Evolutionary conservation across 2,888 invertebrate genomes (phyloP), one percentile per base, ranked within the genome.

Genomic region (Drepana falcataria): DNA sequence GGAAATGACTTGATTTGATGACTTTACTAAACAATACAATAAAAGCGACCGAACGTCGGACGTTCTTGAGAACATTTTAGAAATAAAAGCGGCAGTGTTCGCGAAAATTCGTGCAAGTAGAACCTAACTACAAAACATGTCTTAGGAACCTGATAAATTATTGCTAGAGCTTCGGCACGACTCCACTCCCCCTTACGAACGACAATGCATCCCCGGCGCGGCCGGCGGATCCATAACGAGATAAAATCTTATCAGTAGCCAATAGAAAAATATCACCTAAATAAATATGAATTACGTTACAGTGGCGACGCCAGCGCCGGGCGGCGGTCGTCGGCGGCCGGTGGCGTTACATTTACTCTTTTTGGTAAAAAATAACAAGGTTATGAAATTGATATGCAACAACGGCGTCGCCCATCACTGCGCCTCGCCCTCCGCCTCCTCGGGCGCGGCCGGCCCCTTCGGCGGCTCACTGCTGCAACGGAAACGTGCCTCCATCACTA

Each of bases 251-350:
- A 87, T 85, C 83, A 86, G 89, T 88, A 89, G 90, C 90, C 90
- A 87, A 90, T 90, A 91, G 87, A 91, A 91, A 91, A 91, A 90
- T 90, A 91, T 90, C 89, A 90, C 90, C 87, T 88, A 90, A 91
- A 90, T 87, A 90, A 89, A 89, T 88, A 89, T 88, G 80, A 83
- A 81, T 44, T 84, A 85, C 84, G 75, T 80, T 71, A 79, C 75
- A 77, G 79, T 77, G 77, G 77, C 72, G 71, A 59, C 56, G 40
- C n/a, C n/a, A n/a, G 7, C 37, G 37, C 21, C 21, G 21, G 21
- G 21, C 21, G 21, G 21, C 21, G 21, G 21, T 21, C 21, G 21
- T 21, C 21, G 21, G 21, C 64, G 59, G 65, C 66, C 62, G 64
- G 66, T 62, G 68, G 69, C 69, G 69, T 66, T 79, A 75, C 64